These are phyloP conservation scores for Perca fluviatilis DNA, from an alignment of 2,113 vertebrate genomes.

Conservation along the genomic window DNA sequence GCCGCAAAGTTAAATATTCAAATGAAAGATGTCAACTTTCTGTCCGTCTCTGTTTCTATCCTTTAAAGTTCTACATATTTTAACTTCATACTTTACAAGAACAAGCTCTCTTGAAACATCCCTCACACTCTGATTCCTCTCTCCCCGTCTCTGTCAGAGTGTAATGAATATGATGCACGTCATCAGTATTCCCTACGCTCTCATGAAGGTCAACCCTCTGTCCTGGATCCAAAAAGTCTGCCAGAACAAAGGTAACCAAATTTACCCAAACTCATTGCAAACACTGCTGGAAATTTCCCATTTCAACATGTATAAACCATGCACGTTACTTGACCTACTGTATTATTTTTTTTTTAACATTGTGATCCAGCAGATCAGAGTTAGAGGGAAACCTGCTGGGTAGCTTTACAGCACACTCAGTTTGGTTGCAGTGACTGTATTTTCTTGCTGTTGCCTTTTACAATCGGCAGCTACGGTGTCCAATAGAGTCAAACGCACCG, in stretches of 20 bases:
- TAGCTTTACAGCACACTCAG: not conserved
- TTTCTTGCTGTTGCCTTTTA: too few species aligned
- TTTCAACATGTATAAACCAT: not conserved
- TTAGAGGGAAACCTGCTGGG: not conserved
- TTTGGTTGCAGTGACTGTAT: too few species aligned
- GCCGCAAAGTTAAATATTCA: not conserved
- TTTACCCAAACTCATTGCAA: not conserved
- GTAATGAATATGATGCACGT: conserved; percentile 86
- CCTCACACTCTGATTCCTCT: not conserved
- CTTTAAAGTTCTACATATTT: not conserved
- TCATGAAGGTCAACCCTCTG: conserved; percentile 87
- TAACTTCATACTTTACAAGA: not conserved
- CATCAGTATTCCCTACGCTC: conserved; percentile 84
- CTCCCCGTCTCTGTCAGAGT: conserved; percentile 62
- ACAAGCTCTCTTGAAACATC: not conserved
- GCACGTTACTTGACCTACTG: not conserved
- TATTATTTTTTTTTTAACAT: not conserved
- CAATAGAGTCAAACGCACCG: too few species aligned
- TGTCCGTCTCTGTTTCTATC: not conserved
- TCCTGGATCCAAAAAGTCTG: conserved; percentile 85
- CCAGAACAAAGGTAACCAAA: conserved; percentile 81
- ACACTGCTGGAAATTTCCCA: not conserved
- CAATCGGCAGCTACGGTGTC: too few species aligned
- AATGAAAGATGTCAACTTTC: too few species aligned
- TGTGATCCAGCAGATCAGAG: not conserved